Percentiles rank a stretch among this genome's conserved stretches.
Evolutionary conservation across 2,113 vertebrate species (phyloP).

Genomic region (Cepphus grylle): DNA sequence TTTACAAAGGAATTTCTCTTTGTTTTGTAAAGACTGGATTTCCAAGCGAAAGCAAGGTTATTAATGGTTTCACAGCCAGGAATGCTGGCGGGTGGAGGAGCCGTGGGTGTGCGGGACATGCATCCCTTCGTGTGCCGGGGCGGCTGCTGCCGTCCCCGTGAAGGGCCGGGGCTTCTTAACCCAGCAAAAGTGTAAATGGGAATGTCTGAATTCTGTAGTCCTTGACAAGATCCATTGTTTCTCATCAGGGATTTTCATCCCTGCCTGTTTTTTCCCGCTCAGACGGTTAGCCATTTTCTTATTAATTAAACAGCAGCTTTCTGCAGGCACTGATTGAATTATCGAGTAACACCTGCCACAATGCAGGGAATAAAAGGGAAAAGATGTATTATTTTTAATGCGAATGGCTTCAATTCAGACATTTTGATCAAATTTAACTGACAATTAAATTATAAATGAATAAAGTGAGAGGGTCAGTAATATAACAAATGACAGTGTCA

Average conservation of each 20-base stretch:
- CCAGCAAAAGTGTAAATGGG: background rate
- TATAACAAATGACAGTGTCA: background rate
- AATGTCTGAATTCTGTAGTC: background rate
- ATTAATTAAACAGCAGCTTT: slow-evolving; percentile 30
- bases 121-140: background rate
- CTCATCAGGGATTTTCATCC: background rate
- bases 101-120: accelerated
- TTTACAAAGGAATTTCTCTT: background rate
- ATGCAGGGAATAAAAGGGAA: background rate
- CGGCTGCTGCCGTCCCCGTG: accelerated
- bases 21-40: background rate
- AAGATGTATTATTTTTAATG: slow-evolving; percentile 20
- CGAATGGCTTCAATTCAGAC: background rate
- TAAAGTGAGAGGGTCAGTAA: background rate
- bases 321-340: background rate
- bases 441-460: slow-evolving; percentile 26
- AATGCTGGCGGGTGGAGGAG: no score
- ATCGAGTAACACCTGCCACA: background rate
- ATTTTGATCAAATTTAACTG: slow-evolving; percentile 11
- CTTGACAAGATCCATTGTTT: background rate
- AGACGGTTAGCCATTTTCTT: background rate
- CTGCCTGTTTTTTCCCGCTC: background rate
- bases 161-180: background rate
- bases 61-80: background rate
- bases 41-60: background rate